A percentile compares a stretch with the other conserved stretches of the same genome.
Evolutionary conservation across 2,888 invertebrate genomes (phyloP).

Genomic region (Tuta absoluta): DNA sequence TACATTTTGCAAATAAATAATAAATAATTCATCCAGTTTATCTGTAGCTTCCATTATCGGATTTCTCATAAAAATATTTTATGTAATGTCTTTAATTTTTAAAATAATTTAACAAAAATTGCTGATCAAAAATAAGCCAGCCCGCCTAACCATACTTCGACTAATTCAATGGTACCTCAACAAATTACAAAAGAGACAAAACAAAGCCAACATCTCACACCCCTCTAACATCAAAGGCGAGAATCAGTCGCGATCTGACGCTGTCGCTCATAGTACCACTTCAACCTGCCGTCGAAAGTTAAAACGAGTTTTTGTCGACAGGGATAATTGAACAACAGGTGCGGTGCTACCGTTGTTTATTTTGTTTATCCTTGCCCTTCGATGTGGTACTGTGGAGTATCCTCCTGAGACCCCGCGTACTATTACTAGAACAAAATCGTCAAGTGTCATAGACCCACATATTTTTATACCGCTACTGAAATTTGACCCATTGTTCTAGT

Average conservation of each 20-base stretch:
- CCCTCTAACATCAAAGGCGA: slow-evolving; percentile 6
- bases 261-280: slow-evolving; percentile 26
- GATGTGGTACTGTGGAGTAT: neutral
- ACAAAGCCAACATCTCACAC: neutral
- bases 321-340: slow-evolving; percentile 64
- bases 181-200: neutral
- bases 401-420: no score
- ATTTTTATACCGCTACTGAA: no score
- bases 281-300: slow-evolving; percentile 31
- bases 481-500: no score
- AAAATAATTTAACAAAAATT: no score
- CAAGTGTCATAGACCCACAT: no score
- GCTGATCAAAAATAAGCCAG: neutral
- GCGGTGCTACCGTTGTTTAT: slow-evolving; percentile 54
- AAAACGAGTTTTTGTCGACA: slow-evolving; percentile 50
- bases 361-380: slow-evolving; percentile 38
- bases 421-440: no score
- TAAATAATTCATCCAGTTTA: no score
- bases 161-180: neutral
- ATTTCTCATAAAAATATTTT: no score
- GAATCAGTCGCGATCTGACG: slow-evolving; percentile 9
- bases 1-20: no score
- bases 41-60: no score
- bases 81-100: no score
- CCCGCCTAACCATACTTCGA: neutral